A percentile compares a stretch with the other conserved stretches of the same genome.
phyloP scores from a whole-genome alignment of 1,140 invertebrate genomes.

The Drosophila seguyi region DNA sequence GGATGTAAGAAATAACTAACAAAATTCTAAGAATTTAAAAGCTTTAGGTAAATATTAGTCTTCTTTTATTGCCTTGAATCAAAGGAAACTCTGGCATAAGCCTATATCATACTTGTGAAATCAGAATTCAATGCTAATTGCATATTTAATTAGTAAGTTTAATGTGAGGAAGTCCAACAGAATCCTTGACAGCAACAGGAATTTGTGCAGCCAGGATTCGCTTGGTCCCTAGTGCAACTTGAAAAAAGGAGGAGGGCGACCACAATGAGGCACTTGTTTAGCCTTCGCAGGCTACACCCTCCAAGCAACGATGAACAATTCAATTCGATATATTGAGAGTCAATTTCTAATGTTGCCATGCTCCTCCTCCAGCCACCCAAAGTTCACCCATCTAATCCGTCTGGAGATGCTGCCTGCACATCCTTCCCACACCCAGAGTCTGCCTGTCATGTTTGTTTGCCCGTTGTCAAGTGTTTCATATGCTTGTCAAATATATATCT shows the following conservation, averaged over 20 bases:
- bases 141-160: constrained; percentile 3
- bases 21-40: neutral
- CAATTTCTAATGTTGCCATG: constrained; percentile 46
- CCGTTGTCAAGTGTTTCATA: constrained; percentile 66
- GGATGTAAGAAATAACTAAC: neutral
- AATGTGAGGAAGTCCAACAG: neutral
- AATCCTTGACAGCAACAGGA: neutral
- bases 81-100: neutral
- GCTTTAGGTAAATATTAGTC: neutral
- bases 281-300: constrained; percentile 9
- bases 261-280: constrained; percentile 36
- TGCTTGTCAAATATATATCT: constrained; percentile 50
- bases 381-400: constrained; percentile 23
- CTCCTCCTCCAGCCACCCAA: neutral
- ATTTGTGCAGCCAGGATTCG: constrained; percentile 9
- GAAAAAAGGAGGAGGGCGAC: neutral
- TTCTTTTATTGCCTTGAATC: neutral
- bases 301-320: constrained; percentile 35
- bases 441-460: constrained; percentile 77
- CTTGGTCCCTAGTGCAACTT: neutral
- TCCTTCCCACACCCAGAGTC: constrained; percentile 9
- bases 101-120: neutral
- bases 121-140: constrained; percentile 1
- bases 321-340: constrained; percentile 51
- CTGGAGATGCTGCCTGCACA: constrained; percentile 1